Evolutionary conservation across 2,797 vertebrate species (phyloP), one percentile per base, ranked within the genome.

Genomic region (Huso huso): DNA sequence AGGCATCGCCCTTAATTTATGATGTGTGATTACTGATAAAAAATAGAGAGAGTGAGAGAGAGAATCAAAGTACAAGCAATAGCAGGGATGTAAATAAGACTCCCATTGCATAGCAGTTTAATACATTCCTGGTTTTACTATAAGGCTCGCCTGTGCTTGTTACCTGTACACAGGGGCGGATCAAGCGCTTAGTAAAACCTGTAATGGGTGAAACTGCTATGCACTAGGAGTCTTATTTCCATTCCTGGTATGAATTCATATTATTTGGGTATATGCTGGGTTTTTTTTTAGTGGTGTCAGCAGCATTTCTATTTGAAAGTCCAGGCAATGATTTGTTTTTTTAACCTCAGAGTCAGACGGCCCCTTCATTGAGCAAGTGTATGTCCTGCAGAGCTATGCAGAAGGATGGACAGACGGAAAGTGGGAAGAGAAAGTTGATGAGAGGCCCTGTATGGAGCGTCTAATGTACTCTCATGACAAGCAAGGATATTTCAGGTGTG

Each of bases 401-500:
- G 95, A 99, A 72, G 97, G 96, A 64, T 99, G 97, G 97, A 95
- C 91, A 37, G 93, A 96, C 68, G 95, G 95, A 2, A 87, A 91
- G 18, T 99, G 96, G 96, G 95, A 97, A 69, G 96, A 99, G 85
- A 99, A 98, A 76, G 88, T 94, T 12, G 90, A 98, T n/a, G 84
- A 85, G 74, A 88, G 93, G 63, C 88, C 91, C 0, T 99, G 97
- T 78, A 86, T 95, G 6, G 95, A 97, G n/a, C 90, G 91, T 51
- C 73, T 86, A 10, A 86, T 89, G 76, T 99, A 98, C 79, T 87
- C 88, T 3, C 93, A 87, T 79, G 96, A 99, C 79, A 94, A 93
- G 76, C 90, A 97, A 2, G 88, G 88, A 2, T 95, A 95, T 72
- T 96, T 93, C 86, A 96, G 97, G 96, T 97, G 83, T 53, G 52